A percentile compares a stretch with the other conserved stretches of the same genome.
Conservation (phyloP, 2,113 vertebrate species). For the Setophaga kirtlandii region DNA sequence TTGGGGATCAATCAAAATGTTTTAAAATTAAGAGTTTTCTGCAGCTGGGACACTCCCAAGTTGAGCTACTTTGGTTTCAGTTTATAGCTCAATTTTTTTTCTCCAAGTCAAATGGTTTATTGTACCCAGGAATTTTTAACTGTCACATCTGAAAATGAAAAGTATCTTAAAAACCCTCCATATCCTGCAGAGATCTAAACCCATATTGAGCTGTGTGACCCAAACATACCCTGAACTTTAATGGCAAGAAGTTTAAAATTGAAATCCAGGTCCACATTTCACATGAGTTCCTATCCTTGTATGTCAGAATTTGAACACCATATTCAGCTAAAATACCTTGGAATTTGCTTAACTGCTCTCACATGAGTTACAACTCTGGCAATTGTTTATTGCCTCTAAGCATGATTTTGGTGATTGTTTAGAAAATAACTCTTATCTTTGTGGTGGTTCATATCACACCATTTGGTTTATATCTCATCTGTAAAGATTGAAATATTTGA, state of each 20-base stretch:
- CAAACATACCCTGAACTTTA: constrained; percentile 30
- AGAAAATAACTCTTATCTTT: neutral
- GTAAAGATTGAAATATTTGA: neutral
- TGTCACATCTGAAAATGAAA: constrained; percentile 61
- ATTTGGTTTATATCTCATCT: neutral
- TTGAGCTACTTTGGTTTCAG: constrained; percentile 64
- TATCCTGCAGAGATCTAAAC: constrained; percentile 60
- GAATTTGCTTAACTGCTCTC: constrained; percentile 23
- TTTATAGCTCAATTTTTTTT: constrained; percentile 53
- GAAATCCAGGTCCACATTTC: constrained; percentile 39
- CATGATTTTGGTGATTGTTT: neutral
- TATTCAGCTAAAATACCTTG: constrained; percentile 12
- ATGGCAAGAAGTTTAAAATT: constrained; percentile 22
- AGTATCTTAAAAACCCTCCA: constrained; percentile 50
- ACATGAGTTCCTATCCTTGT: constrained; percentile 42
- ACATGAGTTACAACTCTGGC: neutral
- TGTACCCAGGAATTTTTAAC: constrained; percentile 53
- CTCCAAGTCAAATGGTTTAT: constrained; percentile 54
- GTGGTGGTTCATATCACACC: neutral
- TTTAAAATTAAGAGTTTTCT: constrained; percentile 70
- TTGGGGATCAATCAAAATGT: constrained; percentile 72
- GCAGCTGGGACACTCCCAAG: constrained; percentile 72
- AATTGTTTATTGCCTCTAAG: constrained; percentile 14
- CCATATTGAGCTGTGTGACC: constrained; percentile 9
- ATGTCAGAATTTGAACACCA: constrained; percentile 44